These are phyloP conservation scores for Rhagoletis zephyria DNA, from an alignment of 1,140 invertebrate species.

Conservation along the genomic window DNA sequence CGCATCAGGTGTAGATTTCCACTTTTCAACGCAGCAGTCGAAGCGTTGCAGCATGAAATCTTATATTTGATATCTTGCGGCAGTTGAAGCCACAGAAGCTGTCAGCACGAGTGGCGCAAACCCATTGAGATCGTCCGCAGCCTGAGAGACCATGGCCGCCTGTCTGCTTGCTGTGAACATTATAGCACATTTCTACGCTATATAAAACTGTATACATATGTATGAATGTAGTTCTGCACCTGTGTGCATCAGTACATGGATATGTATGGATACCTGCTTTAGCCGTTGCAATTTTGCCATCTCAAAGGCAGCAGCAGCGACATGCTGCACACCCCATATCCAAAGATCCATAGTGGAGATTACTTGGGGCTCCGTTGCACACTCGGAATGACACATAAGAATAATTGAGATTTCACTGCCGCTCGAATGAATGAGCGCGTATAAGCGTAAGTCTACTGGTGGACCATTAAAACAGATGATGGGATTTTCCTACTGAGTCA, in stretches of 20 bases:
- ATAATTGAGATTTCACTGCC: slow-evolving; percentile 37
- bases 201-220: neutral
- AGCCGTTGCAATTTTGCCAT: neutral
- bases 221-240: neutral
- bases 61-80: slow-evolving; percentile 23
- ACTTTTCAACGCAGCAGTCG: slow-evolving; percentile 21
- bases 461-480: slow-evolving; percentile 24
- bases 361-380: slow-evolving; percentile 33
- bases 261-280: neutral
- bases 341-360: neutral
- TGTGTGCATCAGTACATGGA: neutral
- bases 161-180: too few relatives aligned
- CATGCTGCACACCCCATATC: neutral
- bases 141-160: neutral
- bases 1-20: slow-evolving; percentile 32
- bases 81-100: slow-evolving; percentile 37
- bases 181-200: neutral
- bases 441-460: neutral
- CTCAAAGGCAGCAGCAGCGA: slow-evolving; percentile 1
- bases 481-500: slow-evolving; percentile 40
- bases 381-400: slow-evolving; percentile 43
- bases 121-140: neutral
- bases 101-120: slow-evolving; percentile 37
- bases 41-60: slow-evolving; percentile 50
- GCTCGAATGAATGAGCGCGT: slow-evolving; percentile 15